These are phyloP conservation scores for Cyclura pinguis DNA, from an alignment of 2,797 vertebrate species.

Conservation along the genomic window DNA sequence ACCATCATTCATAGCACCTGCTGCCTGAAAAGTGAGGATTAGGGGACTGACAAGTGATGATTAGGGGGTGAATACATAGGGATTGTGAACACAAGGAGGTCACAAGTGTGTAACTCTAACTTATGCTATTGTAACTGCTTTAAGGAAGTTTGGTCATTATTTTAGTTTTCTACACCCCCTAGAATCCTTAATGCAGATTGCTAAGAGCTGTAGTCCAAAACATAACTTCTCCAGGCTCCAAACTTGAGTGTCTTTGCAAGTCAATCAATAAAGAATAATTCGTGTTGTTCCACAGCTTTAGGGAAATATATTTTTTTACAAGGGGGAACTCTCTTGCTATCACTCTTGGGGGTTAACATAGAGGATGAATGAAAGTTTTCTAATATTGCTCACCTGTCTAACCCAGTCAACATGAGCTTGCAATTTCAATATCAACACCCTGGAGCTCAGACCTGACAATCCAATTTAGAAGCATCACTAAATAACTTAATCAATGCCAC, in stretches of 20 bases:
- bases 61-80: too few species aligned
- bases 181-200: too few species aligned
- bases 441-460: constrained; percentile 76
- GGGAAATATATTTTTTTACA: constrained; percentile 44
- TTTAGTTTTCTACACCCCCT: too few species aligned
- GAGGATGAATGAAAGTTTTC: constrained; percentile 76
- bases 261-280: constrained; percentile 63
- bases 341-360: neutral
- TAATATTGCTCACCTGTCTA: constrained; percentile 64
- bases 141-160: too few species aligned
- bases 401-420: constrained; percentile 51
- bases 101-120: too few species aligned
- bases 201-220: too few species aligned
- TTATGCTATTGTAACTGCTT: too few species aligned
- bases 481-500: constrained; percentile 84
- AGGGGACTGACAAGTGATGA: too few species aligned
- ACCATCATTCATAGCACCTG: too few species aligned
- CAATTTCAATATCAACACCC: constrained; percentile 36
- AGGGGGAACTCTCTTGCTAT: neutral
- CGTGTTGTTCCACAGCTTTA: constrained; percentile 68
- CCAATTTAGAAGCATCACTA: constrained; percentile 80
- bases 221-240: too few species aligned
- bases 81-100: too few species aligned
- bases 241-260: constrained; percentile 60
- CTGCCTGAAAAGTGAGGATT: too few species aligned